Conservation (phyloP, 2,797 vertebrate genomes). For the Podarcis siculus region DNA sequence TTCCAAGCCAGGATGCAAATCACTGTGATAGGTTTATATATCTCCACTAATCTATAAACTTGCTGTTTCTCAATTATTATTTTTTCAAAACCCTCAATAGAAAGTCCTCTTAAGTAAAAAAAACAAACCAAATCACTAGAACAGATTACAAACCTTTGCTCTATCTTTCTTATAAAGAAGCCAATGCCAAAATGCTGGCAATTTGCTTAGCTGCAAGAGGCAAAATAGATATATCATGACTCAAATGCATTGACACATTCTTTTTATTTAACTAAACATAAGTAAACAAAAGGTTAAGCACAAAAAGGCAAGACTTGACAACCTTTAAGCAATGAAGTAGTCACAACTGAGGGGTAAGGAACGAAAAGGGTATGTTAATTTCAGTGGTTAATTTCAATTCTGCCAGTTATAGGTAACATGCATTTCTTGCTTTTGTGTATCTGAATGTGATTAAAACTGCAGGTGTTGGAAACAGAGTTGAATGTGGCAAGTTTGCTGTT, state of each 20-base stretch:
- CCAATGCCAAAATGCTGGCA: not conserved
- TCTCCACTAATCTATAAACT: not conserved
- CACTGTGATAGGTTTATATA: not conserved
- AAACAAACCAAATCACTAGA: not conserved
- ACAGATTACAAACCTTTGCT: not conserved
- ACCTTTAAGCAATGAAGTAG: not conserved
- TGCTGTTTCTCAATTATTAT: not conserved
- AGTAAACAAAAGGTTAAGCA: not conserved
- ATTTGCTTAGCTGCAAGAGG: not conserved
- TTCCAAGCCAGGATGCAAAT: not conserved
- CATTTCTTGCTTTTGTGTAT: not conserved
- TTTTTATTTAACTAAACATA: not conserved
- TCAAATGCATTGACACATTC: not conserved
- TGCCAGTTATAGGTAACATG: not conserved
- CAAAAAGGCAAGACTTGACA: not conserved
- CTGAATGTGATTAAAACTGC: not conserved
- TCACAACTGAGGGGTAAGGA: not conserved
- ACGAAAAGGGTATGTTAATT: not conserved
- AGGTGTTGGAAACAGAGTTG: not conserved
- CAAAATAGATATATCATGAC: not conserved
- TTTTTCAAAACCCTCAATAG: not conserved
- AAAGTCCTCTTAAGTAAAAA: not conserved
- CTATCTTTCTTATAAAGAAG: not conserved
- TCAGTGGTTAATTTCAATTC: not conserved
- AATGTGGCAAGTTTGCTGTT: not conserved